Percentiles rank a stretch among this genome's conserved stretches.
phyloP scores from a whole-genome alignment of 2,797 vertebrate genomes.

The Bovichtus variegatus region DNA sequence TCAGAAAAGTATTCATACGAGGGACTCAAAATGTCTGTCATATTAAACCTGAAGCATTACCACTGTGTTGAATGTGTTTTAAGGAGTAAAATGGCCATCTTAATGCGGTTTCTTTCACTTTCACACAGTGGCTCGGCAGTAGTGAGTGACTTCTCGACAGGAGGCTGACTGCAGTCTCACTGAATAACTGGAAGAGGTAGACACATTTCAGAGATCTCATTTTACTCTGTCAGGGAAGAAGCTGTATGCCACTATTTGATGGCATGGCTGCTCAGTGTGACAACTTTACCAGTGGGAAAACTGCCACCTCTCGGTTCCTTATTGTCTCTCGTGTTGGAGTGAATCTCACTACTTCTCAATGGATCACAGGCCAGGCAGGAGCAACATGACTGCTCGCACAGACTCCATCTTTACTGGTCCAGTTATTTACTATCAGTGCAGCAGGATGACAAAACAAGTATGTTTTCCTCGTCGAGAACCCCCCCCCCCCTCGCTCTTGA shows the following conservation, averaged over 20 bases:
- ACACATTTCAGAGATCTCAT: conserved; percentile 64
- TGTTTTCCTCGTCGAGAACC: background rate
- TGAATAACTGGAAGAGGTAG: conserved; percentile 54
- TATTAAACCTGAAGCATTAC: conserved; percentile 31
- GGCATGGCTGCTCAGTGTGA: conserved; percentile 54
- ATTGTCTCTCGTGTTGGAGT: conserved; percentile 40
- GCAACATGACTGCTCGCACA: background rate
- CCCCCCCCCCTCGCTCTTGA: background rate
- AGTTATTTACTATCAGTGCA: conserved; percentile 30
- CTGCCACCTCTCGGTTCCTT: conserved; percentile 48
- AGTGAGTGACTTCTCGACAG: conserved; percentile 49
- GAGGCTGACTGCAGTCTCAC: conserved; percentile 51
- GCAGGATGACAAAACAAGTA: conserved; percentile 27
- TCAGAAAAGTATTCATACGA: conserved; percentile 8
- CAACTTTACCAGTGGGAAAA: conserved; percentile 48
- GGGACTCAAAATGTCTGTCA: conserved; percentile 32
- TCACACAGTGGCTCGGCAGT: conserved; percentile 15
- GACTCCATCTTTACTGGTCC: conserved; percentile 10
- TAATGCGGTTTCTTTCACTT: conserved; percentile 30
- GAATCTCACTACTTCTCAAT: conserved; percentile 15
- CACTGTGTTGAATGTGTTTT: conserved; percentile 18
- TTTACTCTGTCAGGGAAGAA: conserved; percentile 56
- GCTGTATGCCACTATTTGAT: conserved; percentile 50
- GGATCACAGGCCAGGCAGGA: conserved; percentile 28
- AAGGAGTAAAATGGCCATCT: conserved; percentile 31